phyloP scores from a whole-genome alignment of 2,113 vertebrate species.

The Phainopepla nitens region DNA sequence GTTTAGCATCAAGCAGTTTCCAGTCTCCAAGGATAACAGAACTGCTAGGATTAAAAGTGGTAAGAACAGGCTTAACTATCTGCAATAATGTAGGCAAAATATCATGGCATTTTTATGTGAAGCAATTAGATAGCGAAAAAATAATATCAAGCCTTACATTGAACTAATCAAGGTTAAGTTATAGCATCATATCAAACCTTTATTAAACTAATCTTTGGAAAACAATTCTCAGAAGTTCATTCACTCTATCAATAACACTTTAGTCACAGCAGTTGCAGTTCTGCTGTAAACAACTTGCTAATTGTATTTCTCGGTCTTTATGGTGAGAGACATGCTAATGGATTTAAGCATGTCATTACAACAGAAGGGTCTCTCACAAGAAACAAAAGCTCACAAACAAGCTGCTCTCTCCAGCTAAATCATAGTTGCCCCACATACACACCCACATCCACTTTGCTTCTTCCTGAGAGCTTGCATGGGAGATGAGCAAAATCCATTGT shows the following conservation, averaged over 20 bases:
- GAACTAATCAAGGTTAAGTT: conserved; percentile 4
- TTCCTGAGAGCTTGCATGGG: background rate
- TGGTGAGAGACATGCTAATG: background rate
- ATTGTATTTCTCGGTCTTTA: conserved; percentile 6
- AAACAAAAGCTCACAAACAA: background rate
- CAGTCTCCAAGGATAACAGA: background rate
- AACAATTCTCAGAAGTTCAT: background rate
- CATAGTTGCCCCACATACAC: background rate
- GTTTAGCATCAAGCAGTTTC: background rate
- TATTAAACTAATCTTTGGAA: conserved; percentile 4
- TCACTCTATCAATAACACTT: background rate
- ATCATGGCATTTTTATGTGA: background rate
- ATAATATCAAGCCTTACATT: background rate
- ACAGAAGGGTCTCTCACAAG: background rate
- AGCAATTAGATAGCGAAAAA: background rate
- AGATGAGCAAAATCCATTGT: background rate
- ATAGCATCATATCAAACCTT: background rate
- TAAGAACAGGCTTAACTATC: background rate
- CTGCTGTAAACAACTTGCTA: conserved; percentile 21
- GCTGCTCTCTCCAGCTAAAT: background rate
- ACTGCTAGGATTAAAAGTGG: background rate
- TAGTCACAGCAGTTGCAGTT: background rate
- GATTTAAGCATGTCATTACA: background rate
- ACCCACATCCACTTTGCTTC: background rate
- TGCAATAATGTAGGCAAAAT: conserved; percentile 23